These are phyloP conservation scores for Pseudomyrmex gracilis DNA, from an alignment of 1,140 invertebrate species.

Conservation along the genomic window DNA sequence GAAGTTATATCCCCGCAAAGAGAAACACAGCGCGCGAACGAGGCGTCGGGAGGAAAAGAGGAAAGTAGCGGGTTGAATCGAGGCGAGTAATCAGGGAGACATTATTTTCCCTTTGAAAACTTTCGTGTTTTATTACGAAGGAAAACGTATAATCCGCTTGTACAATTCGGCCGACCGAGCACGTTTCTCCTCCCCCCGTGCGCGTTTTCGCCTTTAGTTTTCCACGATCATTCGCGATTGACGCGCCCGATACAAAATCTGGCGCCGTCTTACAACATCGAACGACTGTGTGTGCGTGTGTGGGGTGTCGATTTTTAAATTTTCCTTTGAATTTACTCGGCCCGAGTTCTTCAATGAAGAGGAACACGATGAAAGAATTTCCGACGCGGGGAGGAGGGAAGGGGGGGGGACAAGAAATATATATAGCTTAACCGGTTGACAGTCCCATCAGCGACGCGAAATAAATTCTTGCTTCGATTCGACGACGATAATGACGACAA, in stretches of 20 bases:
- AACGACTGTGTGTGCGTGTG: conserved; percentile 43
- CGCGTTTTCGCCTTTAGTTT: conserved; percentile 59
- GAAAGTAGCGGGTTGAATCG: conserved; percentile 80
- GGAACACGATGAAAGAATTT: conserved; percentile 11
- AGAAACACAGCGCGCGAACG: conserved; percentile 60
- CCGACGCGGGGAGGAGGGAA: background rate
- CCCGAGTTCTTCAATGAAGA: conserved; percentile 12
- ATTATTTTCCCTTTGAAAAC: conserved; percentile 85
- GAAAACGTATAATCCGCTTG: conserved; percentile 82
- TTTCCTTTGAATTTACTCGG: conserved; percentile 45
- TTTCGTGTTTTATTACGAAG: conserved; percentile 83
- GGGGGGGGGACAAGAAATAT: background rate
- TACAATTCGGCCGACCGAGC: conserved; percentile 70
- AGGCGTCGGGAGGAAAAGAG: conserved; percentile 74
- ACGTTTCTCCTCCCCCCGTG: conserved; percentile 16
- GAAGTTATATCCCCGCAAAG: conserved; percentile 64
- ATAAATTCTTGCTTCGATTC: conserved; percentile 37
- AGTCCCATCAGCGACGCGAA: background rate
- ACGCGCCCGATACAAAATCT: conserved; percentile 70
- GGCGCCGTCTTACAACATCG: background rate
- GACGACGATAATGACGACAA: conserved; percentile 1
- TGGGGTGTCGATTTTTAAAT: conserved; percentile 53
- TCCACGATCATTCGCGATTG: conserved; percentile 77
- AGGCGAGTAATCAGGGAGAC: conserved; percentile 85
- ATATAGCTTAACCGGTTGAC: no score